Evolutionary conservation across 2,113 vertebrate species (phyloP), one percentile per base, ranked within the genome.

Genomic region (Scartelaos histophorus): DNA sequence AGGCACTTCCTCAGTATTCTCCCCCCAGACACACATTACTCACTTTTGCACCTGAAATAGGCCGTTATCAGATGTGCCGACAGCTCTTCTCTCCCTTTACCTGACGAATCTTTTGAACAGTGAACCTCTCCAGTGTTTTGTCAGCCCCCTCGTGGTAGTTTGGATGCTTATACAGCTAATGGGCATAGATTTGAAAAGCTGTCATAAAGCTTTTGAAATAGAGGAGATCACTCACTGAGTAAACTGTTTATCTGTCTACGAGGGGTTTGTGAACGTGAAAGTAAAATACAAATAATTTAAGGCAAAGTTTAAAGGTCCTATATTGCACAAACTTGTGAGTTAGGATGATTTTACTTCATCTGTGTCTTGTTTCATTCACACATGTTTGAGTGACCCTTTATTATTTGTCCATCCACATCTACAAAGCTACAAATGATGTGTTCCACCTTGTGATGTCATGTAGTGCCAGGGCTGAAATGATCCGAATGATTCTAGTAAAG

Each of bases 101-200:
- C 61, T 47, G 80, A 75, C 76, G 70, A 87, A 77, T 77, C 67
- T n/a, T 86, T 80, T 86, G 69, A 83, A 86, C 77, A 69, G 13
- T 80, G 21, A 83, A 66, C 25, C 80, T 77, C 68, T 83, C 22
- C 11, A 54, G 57, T 82, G 79, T 79, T 80, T 84, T 82, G 79
- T 80, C 70, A 82, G 70, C 79, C 81, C 78, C 61, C 73, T 69
- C 57, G 81, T 75, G 78, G 73, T 84, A 67, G 64, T 43, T 75
- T 25, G 73, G 67, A 56, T 66, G 72, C 82, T 82, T 75, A 73
- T 69, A 83, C 17, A 64, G 87, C 83, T 87, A 87, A 89, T 87
- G 80, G 84, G 75, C 66, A 66, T 47, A 71, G 65, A 75, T 87
- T 75, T 89, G 74, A 89, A 88, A 34, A 85, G 81, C 80, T 69